A percentile compares a stretch with the other conserved stretches of the same genome.
Evolutionary conservation across 2,797 vertebrate genomes (phyloP).

Genomic region (Delichon dasypus): DNA sequence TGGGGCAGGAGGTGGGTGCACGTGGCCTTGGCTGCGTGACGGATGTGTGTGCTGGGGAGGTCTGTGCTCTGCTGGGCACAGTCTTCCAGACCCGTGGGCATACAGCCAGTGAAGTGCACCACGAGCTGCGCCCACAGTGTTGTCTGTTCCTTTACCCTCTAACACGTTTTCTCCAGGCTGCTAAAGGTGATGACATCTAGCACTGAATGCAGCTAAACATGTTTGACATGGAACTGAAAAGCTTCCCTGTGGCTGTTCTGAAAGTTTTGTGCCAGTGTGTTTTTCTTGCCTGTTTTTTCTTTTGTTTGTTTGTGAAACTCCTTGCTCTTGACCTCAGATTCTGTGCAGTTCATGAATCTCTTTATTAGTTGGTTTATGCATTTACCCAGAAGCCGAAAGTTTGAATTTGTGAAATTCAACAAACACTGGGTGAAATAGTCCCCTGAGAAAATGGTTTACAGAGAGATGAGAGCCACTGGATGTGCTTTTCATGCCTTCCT

Average conservation of each 20-base stretch:
- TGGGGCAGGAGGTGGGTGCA: not conserved
- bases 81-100: not conserved
- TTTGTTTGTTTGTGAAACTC: not conserved
- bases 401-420: not conserved
- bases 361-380: not conserved
- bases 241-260: conserved; percentile 11
- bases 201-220: not conserved
- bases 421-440: not conserved
- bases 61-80: not conserved
- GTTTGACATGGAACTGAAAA: not conserved
- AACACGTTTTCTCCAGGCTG: not conserved
- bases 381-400: not conserved
- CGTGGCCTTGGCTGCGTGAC: not conserved
- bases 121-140: not conserved
- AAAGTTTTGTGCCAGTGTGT: not conserved
- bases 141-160: not conserved
- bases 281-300: not conserved
- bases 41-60: too few relatives aligned
- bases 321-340: not conserved
- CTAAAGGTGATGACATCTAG: not conserved
- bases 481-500: not conserved
- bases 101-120: not conserved
- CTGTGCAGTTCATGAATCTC: not conserved
- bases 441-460: not conserved
- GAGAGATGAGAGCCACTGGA: not conserved